Evolutionary conservation across 1,140 invertebrate species (phyloP).

Genomic region (Ruditapes philippinarum): DNA sequence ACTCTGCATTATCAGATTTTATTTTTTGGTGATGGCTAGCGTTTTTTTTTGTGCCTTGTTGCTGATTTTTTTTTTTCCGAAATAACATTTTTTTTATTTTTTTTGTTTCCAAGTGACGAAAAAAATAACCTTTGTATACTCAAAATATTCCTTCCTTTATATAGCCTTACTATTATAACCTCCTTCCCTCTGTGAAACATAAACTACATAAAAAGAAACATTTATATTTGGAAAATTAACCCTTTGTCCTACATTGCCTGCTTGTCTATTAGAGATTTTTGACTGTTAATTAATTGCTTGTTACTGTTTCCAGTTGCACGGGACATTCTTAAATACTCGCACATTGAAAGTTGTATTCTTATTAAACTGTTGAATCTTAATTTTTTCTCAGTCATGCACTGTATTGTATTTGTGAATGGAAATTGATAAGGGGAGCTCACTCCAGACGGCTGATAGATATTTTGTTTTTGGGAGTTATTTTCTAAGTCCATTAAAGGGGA

Average conservation of each 20-base stretch:
- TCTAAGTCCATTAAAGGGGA: no score
- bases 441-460: no score
- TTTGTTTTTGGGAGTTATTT: no score
- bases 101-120: no score
- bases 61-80: not conserved
- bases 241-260: slow-evolving; percentile 32
- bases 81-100: not conserved
- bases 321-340: no score
- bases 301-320: no score
- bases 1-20: not conserved
- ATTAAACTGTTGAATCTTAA: no score
- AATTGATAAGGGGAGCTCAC: no score
- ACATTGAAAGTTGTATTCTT: no score
- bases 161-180: slow-evolving; percentile 2
- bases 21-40: slow-evolving; percentile 23
- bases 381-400: no score
- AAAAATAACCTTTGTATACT: slow-evolving; percentile 32
- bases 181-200: not conserved
- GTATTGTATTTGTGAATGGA: no score
- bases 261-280: not conserved
- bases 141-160: slow-evolving; percentile 34
- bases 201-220: not conserved
- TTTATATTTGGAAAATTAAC: slow-evolving; percentile 53
- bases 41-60: slow-evolving; percentile 13
- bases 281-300: slow-evolving; percentile 17